Evolutionary conservation across 2,888 invertebrate species (phyloP).

Genomic region (Apodemia duryi): DNA sequence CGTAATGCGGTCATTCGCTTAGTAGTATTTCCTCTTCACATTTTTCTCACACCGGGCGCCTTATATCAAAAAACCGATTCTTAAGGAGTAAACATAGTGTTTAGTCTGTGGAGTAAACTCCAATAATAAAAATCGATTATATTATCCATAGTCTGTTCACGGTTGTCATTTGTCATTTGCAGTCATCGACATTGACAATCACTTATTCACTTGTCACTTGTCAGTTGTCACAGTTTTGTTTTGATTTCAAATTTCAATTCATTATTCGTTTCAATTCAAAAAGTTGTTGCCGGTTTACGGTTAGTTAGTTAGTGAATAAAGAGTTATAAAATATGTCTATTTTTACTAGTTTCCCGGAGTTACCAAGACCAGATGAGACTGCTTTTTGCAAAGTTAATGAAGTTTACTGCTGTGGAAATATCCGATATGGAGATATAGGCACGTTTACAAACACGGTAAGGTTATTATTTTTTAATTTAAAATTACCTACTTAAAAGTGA

Average conservation of each 20-base stretch:
- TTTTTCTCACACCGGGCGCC: too few relatives aligned
- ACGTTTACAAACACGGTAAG: conserved; percentile 81
- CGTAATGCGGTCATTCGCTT: too few relatives aligned
- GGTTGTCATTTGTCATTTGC: too few relatives aligned
- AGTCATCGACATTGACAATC: too few relatives aligned
- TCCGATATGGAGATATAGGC: conserved; percentile 75
- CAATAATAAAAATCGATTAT: too few relatives aligned
- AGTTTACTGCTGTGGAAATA: conserved; percentile 78
- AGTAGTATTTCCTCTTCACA: too few relatives aligned
- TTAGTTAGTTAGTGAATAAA: conserved; percentile 19
- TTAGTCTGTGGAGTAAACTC: too few relatives aligned
- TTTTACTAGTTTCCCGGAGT: conserved; percentile 71
- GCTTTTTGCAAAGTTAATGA: conserved; percentile 83
- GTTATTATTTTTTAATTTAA: conserved; percentile 39
- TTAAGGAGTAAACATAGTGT: too few relatives aligned
- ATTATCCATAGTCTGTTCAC: too few relatives aligned
- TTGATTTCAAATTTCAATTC: not conserved
- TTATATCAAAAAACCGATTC: too few relatives aligned
- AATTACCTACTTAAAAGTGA: conserved; percentile 10
- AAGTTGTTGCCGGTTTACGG: conserved; percentile 32
- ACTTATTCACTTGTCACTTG: conserved; percentile 1
- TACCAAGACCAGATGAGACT: conserved; percentile 73
- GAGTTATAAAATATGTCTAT: conserved; percentile 60
- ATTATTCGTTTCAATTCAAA: not conserved
- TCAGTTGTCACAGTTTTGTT: not conserved